Base-by-base conservation (phyloP, 2,888 invertebrate genomes). In the Lagria hirta region DNA sequence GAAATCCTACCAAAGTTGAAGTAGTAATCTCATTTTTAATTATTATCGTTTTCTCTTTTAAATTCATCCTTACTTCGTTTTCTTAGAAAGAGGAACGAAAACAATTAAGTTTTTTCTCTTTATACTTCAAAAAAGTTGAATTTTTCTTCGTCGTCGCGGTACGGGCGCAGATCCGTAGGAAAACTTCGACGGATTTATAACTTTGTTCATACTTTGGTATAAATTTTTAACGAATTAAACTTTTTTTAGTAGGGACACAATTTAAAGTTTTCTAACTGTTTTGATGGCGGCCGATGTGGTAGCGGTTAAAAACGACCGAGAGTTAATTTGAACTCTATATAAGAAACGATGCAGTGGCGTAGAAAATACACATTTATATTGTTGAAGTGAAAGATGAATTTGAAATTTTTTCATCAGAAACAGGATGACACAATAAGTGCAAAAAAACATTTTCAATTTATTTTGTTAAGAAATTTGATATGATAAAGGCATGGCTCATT, bases 161-260 rank as follows among this genome's bases (percentile, higher is more conserved):
- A 12, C 15, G 36, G 35, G 24, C 35, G 36, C 29, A 32, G 46
- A 26, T 26, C 33, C 36, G 41, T 12, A 30, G 32, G 42, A 35
- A 48, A 55, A 48, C 48, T 51, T 52, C 43, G 35, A 8, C 43
- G 53, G 54, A 55, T 54, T 57, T 58, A 57, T 54, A 58, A 58
- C 55, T 58, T 56, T 55, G 53, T 48, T 54, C 55, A 51, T 57
- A 54, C 52, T 54, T 52, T 43, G 50, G 60, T 64, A 66, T 68
- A 66, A 65, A 66, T 68, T 68, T 66, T 66, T 64, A 64, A 64
- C 66, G 66, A 66, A 66, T 68, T 68, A 61, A 65, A 63, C 59
- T 62, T 65, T 60, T n/a, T 62, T 58, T 60, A 52, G 43, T 32
- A 52, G 54, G 59, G 60, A 55, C 60, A 62, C 61, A 63, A 64